Percentiles rank a stretch among this genome's conserved stretches.
These are phyloP conservation scores for Agriopis leucophaearia DNA, from an alignment of 2,888 invertebrate genomes.

Conservation along the genomic window DNA sequence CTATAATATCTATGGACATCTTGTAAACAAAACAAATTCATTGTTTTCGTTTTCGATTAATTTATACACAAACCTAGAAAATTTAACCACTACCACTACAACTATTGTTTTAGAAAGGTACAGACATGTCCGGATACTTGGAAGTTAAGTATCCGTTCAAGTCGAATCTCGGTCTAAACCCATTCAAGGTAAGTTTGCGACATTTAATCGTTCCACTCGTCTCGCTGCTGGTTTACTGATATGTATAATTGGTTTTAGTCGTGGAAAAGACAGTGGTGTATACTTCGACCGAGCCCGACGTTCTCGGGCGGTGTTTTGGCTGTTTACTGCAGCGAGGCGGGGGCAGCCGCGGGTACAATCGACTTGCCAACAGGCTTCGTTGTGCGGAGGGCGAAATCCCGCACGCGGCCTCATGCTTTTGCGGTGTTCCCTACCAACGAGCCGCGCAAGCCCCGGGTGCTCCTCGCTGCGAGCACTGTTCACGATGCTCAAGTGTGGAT, in stretches of 20 bases:
- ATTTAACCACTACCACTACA: not conserved
- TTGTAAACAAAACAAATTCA: constrained; percentile 64
- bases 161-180: constrained; percentile 87
- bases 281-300: constrained; percentile 85
- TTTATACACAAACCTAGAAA: constrained; percentile 40
- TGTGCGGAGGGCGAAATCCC: constrained; percentile 88
- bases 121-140: constrained; percentile 84
- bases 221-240: not conserved
- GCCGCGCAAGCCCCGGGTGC: constrained; percentile 87
- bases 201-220: constrained; percentile 6
- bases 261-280: constrained; percentile 89
- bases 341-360: constrained; percentile 79
- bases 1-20: constrained; percentile 51
- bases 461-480: constrained; percentile 88
- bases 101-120: not conserved
- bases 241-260: constrained; percentile 73
- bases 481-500: constrained; percentile 90
- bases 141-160: constrained; percentile 88
- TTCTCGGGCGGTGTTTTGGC: constrained; percentile 84
- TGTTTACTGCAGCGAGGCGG: constrained; percentile 84
- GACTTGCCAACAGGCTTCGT: constrained; percentile 87
- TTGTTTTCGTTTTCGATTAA: constrained; percentile 26
- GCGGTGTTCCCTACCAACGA: constrained; percentile 87
- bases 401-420: constrained; percentile 89
- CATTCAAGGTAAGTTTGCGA: constrained; percentile 86